Conservation (phyloP, 2,113 vertebrate species). For the Capreolus pygargus region DNA sequence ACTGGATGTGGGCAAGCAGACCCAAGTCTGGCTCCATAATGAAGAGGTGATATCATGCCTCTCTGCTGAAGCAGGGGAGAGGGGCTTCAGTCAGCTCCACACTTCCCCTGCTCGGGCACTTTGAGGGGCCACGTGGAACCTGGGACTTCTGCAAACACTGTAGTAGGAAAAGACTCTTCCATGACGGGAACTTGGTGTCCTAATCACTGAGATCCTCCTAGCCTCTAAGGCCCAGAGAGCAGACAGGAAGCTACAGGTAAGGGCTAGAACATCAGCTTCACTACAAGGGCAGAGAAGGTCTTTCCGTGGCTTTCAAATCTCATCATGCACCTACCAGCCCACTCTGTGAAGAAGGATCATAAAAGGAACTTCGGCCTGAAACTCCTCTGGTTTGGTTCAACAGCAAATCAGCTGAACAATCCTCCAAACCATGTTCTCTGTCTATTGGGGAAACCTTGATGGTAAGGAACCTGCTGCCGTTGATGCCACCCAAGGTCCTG, state of each 20-base stretch:
- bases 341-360: background rate
- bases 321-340: background rate
- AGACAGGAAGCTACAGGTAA: background rate
- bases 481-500: no score
- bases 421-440: background rate
- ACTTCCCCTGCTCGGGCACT: background rate
- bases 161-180: background rate
- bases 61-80: background rate
- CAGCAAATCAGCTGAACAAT: background rate
- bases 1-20: background rate
- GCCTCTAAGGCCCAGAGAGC: background rate
- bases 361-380: background rate
- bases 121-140: background rate
- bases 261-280: background rate
- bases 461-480: background rate
- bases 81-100: background rate
- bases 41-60: background rate
- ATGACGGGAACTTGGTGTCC: background rate
- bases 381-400: background rate
- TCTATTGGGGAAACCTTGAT: fast-evolving
- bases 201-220: background rate
- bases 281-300: background rate
- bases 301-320: background rate
- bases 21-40: background rate
- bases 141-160: background rate